These are phyloP conservation scores for Ylistrum balloti DNA, from an alignment of 1,140 invertebrate genomes.

Conservation along the genomic window DNA sequence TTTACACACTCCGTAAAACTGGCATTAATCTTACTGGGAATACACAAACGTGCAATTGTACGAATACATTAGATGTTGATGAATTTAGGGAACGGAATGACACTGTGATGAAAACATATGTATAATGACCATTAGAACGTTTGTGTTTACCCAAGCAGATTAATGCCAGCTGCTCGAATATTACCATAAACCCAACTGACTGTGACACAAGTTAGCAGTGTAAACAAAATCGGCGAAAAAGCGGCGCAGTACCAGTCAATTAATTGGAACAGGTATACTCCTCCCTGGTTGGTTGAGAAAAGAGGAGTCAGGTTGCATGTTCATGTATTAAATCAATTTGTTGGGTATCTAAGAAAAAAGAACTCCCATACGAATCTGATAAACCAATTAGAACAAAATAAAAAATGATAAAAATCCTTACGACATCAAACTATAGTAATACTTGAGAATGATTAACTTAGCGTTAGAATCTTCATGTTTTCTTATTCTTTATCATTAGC, in stretches of 20 bases:
- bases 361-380: no score
- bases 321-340: no score
- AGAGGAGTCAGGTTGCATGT: not conserved
- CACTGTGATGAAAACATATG: not conserved
- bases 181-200: slow-evolving; percentile 90
- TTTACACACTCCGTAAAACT: not conserved
- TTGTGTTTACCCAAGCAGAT: not conserved
- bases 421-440: no score
- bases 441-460: no score
- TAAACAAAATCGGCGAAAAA: slow-evolving; percentile 88
- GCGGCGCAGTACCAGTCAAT: slow-evolving; percentile 93
- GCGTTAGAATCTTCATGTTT: no score
- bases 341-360: no score
- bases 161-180: slow-evolving; percentile 14
- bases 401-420: no score
- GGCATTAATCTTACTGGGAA: not conserved
- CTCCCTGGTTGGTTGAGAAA: slow-evolving; percentile 81
- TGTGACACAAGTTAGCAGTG: slow-evolving; percentile 87
- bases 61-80: no score
- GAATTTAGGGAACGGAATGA: not conserved
- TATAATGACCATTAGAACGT: not conserved
- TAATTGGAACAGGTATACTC: slow-evolving; percentile 91
- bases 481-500: no score
- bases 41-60: not conserved
- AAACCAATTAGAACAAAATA: no score